Base-by-base conservation (phyloP, 2,888 invertebrate species). In the Cistogaster globosa region DNA sequence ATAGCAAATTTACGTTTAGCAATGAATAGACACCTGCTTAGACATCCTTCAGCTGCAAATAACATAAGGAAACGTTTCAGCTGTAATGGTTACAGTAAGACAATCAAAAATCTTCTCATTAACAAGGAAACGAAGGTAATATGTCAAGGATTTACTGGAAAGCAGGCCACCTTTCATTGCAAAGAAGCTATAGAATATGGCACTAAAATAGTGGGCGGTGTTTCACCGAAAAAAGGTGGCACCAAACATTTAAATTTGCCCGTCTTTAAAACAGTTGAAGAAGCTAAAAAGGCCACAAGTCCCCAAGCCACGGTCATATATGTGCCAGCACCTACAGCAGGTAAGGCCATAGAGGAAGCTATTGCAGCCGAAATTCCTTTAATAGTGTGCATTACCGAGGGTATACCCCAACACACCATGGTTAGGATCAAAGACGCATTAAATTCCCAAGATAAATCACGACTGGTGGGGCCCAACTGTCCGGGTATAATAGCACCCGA, bases 361-460 rank as follows among this genome's bases (percentile, higher is more conserved):
- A 94, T 99, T 87, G 98, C 98, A 92, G 98, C 98, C 12, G 98
- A 99, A 94, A 95, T 99, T 88, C 97, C 98, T 0, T 94, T 99
- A 62, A 97, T 99, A 91, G 99, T 99, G 26, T 98, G 97, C 93
- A 99, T 99, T 90, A 99, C 98, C 9, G 98, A 99, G 93, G 98
- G 98, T 90, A 96, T 99, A 88, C 99, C 99, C 20, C 99, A 99
- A 91, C 97, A 98, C 93, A 99, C 99, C 92, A 99, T 99, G 99
- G 99, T 99, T 8, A 95, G 96, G 89, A 98, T 99, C 5, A 98
- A 98, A 91, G 96, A 97, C 89, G 95, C 96, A 62, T 94, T 98
- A 45, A 90, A 96, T 1, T 94, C 96, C 88, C 99, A 99, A 92
- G 96, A 94, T 91, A 98, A 98, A 92, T 97, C 97, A 0, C 95